Percentiles rank a stretch among this genome's conserved stretches.
Conservation (phyloP, 2,113 vertebrate genomes). For the Leucosticte australis region DNA sequence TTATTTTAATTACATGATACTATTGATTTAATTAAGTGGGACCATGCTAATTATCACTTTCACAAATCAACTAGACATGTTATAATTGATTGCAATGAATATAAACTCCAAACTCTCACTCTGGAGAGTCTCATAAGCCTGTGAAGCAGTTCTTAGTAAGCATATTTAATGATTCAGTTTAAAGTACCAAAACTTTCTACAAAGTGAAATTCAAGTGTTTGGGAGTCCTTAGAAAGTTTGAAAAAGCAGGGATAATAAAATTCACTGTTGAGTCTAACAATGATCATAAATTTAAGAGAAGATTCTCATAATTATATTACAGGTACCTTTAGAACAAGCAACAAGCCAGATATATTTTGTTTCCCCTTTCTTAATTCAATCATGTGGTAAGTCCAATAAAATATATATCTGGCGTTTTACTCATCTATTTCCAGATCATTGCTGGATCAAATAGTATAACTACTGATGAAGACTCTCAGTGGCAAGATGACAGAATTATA, state of each 20-base stretch:
- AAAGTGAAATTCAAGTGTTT: neutral
- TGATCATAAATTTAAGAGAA: neutral
- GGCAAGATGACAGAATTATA: neutral
- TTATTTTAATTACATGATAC: constrained; percentile 18
- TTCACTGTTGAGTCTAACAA: neutral
- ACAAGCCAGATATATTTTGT: neutral
- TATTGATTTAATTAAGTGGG: neutral
- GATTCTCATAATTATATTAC: neutral
- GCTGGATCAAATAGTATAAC: neutral
- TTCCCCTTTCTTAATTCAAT: neutral
- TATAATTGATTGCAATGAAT: neutral
- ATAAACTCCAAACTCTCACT: neutral
- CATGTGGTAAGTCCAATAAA: neutral
- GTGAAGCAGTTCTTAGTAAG: neutral
- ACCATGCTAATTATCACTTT: constrained; percentile 19
- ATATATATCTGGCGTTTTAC: neutral
- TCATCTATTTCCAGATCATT: neutral
- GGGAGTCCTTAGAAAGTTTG: neutral
- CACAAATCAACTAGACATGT: neutral
- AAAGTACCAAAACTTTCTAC: neutral
- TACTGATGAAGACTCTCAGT: neutral
- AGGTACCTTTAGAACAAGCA: neutral
- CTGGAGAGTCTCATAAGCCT: neutral
- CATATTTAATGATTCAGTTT: neutral
- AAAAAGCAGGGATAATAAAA: neutral